phyloP scores from a whole-genome alignment of 2,113 vertebrate genomes.

The Mastomys coucha region DNA sequence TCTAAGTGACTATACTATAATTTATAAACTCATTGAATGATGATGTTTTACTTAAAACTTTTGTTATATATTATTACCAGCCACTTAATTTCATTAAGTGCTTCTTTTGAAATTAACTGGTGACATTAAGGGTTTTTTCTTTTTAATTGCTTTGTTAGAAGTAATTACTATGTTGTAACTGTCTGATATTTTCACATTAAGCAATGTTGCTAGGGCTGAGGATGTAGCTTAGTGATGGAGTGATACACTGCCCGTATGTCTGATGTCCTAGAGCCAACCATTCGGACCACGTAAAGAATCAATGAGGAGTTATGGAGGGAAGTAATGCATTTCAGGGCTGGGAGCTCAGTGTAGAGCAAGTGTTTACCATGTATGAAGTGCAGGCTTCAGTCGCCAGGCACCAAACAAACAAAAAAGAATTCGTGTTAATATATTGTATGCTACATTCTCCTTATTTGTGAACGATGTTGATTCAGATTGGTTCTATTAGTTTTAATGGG shows the following conservation, averaged over 20 bases:
- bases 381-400: background rate
- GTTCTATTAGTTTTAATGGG: background rate
- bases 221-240: background rate
- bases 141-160: background rate
- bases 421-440: background rate
- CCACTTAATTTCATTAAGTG: background rate
- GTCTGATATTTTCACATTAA: background rate
- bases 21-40: background rate
- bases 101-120: background rate
- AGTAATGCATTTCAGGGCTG: background rate
- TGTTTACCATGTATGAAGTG: background rate
- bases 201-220: background rate
- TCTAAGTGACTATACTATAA: background rate
- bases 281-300: background rate
- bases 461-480: background rate
- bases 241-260: background rate
- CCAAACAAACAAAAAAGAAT: background rate
- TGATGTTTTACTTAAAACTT: background rate
- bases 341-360: background rate
- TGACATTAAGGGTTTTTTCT: background rate
- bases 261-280: background rate
- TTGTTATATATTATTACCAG: background rate
- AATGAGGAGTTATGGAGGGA: background rate
- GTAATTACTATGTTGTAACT: background rate
- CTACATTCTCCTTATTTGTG: background rate